Base-by-base conservation (phyloP, 2,113 vertebrate genomes). In the Channa argus region DNA sequence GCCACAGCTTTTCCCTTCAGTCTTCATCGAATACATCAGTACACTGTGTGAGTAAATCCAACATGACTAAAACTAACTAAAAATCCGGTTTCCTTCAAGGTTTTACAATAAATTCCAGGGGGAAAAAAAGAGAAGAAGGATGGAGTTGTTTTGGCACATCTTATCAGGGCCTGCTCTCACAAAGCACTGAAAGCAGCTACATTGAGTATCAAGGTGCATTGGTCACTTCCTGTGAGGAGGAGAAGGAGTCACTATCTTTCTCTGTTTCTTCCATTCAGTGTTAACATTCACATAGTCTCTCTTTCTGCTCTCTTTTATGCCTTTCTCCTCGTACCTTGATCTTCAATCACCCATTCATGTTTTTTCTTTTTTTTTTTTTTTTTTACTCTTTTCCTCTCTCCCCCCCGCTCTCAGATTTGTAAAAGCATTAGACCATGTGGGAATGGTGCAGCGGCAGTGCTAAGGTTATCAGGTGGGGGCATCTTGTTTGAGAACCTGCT, bases 401-500 rank as follows among this genome's bases (percentile, higher is more conserved):
- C 39, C 56, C 41, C 58, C 14, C 71, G 51, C 73, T 45, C 74
- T 83, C 64, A 84, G 69, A 83, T 88, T 82, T 85, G 79, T 86
- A 79, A 93, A 89, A 85, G 90, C 85, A 82, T 80, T 74, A 87
- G 90, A 86, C 82, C 82, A 90, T 91, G 92, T 93, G 92, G 92
- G 91, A 94, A 94, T 89, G 86, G 87, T 87, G 85, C 80, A 77
- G 60, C 64, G 24, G 80, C 80, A 39, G 77, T 67, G 69, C 84
- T 58, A 5, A 86, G 91, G 90, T 93, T 93, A 95, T 94, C 94
- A 87, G 89, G 83, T 85, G 84, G 85, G 91, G 90, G 88, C 92
- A 95, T 95, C 94, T 89, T 76, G 87, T 90, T 91, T 88, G 68
- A 91, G 89, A 91, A 92, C 89, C 92, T 91, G 91, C 79, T 90